Percentiles rank a stretch among this genome's conserved stretches.
These are phyloP conservation scores for Phalacrocorax carbo DNA, from an alignment of 2,113 vertebrate species.

Conservation along the genomic window DNA sequence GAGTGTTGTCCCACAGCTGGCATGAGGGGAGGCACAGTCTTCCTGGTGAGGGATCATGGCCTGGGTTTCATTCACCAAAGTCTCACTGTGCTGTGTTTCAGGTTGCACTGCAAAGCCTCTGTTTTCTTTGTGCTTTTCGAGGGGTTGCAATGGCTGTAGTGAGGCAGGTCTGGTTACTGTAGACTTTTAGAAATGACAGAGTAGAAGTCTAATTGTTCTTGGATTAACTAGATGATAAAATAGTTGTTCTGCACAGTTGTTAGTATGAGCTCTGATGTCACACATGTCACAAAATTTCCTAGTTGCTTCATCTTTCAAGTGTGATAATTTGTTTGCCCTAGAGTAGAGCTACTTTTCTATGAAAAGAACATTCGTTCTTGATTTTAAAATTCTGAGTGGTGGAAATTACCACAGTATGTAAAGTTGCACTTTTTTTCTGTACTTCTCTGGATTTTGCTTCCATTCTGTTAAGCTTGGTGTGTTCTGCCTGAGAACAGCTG, in stretches of 20 bases:
- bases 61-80: background rate
- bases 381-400: background rate
- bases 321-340: background rate
- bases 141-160: background rate
- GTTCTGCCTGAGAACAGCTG: background rate
- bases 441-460: background rate
- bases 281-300: background rate
- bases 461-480: background rate
- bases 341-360: background rate
- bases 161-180: background rate
- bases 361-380: background rate
- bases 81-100: background rate
- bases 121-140: background rate
- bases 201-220: background rate
- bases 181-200: background rate
- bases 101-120: background rate
- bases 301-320: background rate
- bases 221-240: background rate
- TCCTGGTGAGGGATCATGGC: background rate
- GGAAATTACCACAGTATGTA: background rate
- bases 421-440: background rate
- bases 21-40: background rate
- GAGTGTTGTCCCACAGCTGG: rapidly evolving
- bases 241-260: background rate
- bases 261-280: background rate